Evolutionary conservation across 2,888 invertebrate species (phyloP).

Genomic region (Galerucella nymphaeae): DNA sequence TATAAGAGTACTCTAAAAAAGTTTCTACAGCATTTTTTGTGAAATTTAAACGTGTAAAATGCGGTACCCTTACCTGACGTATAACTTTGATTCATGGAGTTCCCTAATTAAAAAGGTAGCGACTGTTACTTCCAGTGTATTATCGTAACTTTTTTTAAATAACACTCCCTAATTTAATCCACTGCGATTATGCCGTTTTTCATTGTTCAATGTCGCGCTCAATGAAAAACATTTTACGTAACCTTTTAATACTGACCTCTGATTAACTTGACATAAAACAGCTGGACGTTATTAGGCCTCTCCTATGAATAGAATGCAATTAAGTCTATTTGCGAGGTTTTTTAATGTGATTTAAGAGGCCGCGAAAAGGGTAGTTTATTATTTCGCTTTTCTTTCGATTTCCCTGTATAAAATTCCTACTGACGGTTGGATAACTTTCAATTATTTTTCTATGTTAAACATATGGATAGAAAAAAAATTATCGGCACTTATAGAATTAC

Average conservation of each 20-base stretch:
- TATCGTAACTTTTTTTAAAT: too few species aligned
- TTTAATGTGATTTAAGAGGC: not conserved
- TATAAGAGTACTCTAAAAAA: too few species aligned
- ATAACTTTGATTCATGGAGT: too few species aligned
- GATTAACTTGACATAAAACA: conserved; percentile 25
- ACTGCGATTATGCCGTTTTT: not conserved
- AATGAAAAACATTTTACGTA: conserved; percentile 24
- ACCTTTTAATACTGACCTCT: conserved; percentile 22
- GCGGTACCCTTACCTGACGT: too few species aligned
- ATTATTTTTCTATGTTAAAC: not conserved
- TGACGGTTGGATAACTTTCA: too few species aligned
- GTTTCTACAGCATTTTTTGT: too few species aligned
- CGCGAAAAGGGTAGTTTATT: not conserved
- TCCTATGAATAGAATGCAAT: conserved; percentile 15
- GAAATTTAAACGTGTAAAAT: too few species aligned
- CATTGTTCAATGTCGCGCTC: conserved; percentile 25
- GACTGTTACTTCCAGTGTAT: too few species aligned
- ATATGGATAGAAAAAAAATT: not conserved
- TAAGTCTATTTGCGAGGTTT: not conserved
- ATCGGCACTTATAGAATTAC: not conserved
- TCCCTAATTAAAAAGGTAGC: too few species aligned
- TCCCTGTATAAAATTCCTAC: too few species aligned
- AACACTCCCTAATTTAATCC: not conserved
- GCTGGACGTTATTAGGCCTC: conserved; percentile 15
- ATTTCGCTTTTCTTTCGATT: too few species aligned